Base-by-base conservation (phyloP, 37 sponge, comb jelly and placozoan genomes). In the Crambe crambe region DNA sequence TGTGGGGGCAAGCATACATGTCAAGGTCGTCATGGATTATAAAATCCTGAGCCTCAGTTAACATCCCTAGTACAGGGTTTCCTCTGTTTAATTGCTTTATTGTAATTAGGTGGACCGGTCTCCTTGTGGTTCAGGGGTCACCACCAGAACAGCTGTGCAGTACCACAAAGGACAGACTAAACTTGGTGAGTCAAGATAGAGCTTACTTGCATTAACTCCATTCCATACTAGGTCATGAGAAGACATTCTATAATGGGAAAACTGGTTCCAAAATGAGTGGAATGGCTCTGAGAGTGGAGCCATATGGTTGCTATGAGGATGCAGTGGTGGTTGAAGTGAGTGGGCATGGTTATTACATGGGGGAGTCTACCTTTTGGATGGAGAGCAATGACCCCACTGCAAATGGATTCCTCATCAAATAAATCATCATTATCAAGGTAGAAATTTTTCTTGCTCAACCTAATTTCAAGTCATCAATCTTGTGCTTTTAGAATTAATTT, bases 81-180 rank as follows among this genome's bases (percentile, higher is more conserved):
- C n/a, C n/a, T 54, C 56, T 20, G 10, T 54, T 20, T 54, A 20
- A 18, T n/a, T n/a, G n/a, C n/a, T n/a, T n/a, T n/a, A n/a, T n/a
- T n/a, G n/a, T n/a, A n/a, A 29, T 29, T 23, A 61, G 92, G 88
- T 92, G 31, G 93, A 93, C 36, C 86, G 97, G 0, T 85, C 83
- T 70, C 91, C 94, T 0, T 82, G 85, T 70, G 97, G 97, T 26
- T 96, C 97, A 37, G 97, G 97, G 3, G 79, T 85, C 2, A 80
- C 83, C 56, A 91, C 91, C 2, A 80, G 86, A 27, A 38, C 87
- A 39, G 97, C 91, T 29, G 56, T 93, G 18, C 93, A 90, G 68
- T 88, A 84, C 59, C 86, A 84, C 90, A 89, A 89, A 69, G 71
- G 70, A 0, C 82, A 66, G 10, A 84, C 93, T 26, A 68, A 75